Evolutionary conservation across 1,140 invertebrate genomes (phyloP), one percentile per base, ranked within the genome.

Genomic region (Leucophenga varia): DNA sequence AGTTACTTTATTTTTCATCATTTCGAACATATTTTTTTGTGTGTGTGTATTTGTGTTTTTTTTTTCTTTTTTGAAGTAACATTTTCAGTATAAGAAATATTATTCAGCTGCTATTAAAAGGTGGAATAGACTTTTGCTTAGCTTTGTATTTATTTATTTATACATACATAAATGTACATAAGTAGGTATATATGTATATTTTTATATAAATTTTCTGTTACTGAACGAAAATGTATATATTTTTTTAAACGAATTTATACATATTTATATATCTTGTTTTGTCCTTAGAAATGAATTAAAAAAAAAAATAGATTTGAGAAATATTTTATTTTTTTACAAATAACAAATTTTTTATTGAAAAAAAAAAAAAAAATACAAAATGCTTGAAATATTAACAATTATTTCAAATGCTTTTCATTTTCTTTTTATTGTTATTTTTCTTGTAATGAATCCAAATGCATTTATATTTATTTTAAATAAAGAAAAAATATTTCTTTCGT

Each of bases 381-480:
- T 35, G 39, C 43, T 41, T 47, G 18, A 25, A 46, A 47, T 54
- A 49, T 43, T 54, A 54, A 52, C 49, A 52, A 52, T 47, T 30
- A 30, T 6, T 28, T 28, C n/a, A 36, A 38, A 34, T 49, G 3
- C 36, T 46, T 46, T 28, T 28, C 6, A 28, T 28, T 28, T 28
- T 6, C 25, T 7, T 28, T 7, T 28, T 6, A 6, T 6, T 28
- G 25, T 12, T 28, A 28, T n/a, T n/a, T n/a, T n/a, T n/a, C n/a
- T n/a, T 12, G 25, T 28, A 7, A 28, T 7, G 12, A 28, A 28
- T 7, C 12, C 12, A 7, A 12, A 7, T 28, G 25, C 12, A 7
- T 28, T 28, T 28, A 7, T 7, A 6, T 28, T 28, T 28, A 7
- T 40, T 38, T 52, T 35, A 49, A 39, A 40, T 53, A 53, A 36